phyloP scores from a whole-genome alignment of 1,140 invertebrate genomes.

The Anoplophora glabripennis region DNA sequence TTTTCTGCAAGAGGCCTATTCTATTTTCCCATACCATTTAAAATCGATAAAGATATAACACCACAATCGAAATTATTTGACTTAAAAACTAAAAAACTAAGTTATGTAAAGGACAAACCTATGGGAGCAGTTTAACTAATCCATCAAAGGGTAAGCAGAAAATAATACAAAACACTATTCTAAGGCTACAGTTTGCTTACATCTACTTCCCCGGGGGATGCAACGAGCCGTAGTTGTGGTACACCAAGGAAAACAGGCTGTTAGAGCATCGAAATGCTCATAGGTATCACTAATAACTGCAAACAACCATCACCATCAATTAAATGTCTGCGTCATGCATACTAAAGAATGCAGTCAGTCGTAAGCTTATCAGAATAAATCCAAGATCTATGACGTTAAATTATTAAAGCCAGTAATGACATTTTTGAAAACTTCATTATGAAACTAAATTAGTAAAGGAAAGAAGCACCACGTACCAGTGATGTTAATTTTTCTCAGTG shows the following conservation, averaged over 20 bases:
- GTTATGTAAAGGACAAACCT: constrained; percentile 9
- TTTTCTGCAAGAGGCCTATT: no score
- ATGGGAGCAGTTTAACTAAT: background rate
- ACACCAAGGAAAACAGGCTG: constrained; percentile 69
- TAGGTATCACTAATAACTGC: constrained; percentile 61
- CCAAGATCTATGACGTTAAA: no score
- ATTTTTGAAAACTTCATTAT: no score
- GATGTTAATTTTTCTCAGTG: background rate
- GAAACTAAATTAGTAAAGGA: no score
- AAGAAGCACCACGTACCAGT: background rate
- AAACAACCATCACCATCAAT: constrained; percentile 23
- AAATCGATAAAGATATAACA: no score
- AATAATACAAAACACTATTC: background rate
- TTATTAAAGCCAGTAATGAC: no score
- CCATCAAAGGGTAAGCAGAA: background rate
- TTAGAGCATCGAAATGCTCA: constrained; percentile 66
- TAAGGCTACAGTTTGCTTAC: constrained; percentile 40
- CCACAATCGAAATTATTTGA: background rate
- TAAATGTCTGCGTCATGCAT: no score
- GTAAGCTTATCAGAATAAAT: no score
- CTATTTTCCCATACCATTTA: no score
- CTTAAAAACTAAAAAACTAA: background rate
- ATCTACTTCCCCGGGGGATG: constrained; percentile 50
- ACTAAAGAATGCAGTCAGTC: no score
- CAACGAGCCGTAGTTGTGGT: constrained; percentile 52